Base-by-base conservation (phyloP, 2,797 vertebrate genomes). In the Margarornis squamiger region DNA sequence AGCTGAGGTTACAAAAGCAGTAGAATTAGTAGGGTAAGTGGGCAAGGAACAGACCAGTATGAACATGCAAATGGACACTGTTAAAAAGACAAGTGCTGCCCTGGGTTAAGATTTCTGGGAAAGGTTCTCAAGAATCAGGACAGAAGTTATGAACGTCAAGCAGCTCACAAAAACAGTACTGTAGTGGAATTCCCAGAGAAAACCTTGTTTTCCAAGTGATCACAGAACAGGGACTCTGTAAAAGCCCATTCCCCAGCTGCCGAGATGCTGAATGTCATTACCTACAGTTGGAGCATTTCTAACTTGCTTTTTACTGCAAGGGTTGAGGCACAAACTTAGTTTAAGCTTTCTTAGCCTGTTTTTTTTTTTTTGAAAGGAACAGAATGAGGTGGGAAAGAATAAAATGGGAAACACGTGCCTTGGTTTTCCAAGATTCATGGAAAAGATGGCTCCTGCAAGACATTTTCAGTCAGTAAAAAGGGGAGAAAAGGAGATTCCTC, bases 201-300 rank as follows among this genome's bases (percentile, higher is more conserved):
- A 71, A 81, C 21, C 61, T 91, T 81, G 26, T 6, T 78, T 88
- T 88, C 46, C 23, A 75, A 49, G 30, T n/a, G n/a, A 78, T 59
- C 34, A 34, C 73, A 93, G 66, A 70, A 27, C 21, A 70, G 19
- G 88, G 18, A 66, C 43, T 58, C 49, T 72, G 36, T 21, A 46
- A 88, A 88, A 71, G 43, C 43, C 73, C 49, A 51, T 62, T 94
- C 55, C 66, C 84, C 66, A 94, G 86, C 80, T 94, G 73, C 51
- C 29, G 59, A 84, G 79, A 48, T 34, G 51, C 39, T 86, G n/a
- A 93, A 83, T 76, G 76, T 6, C 52, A 61, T 93, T 78, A 90
- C 82, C 29, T 20, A 38, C 43, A 76, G 48, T n/a, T 22, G 68
- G 61, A 91, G 67, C 9, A 55, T 63, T 90, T 77, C 87, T 92